Conservation (phyloP, 2,888 invertebrate species). For the Rhingia rostrata region DNA sequence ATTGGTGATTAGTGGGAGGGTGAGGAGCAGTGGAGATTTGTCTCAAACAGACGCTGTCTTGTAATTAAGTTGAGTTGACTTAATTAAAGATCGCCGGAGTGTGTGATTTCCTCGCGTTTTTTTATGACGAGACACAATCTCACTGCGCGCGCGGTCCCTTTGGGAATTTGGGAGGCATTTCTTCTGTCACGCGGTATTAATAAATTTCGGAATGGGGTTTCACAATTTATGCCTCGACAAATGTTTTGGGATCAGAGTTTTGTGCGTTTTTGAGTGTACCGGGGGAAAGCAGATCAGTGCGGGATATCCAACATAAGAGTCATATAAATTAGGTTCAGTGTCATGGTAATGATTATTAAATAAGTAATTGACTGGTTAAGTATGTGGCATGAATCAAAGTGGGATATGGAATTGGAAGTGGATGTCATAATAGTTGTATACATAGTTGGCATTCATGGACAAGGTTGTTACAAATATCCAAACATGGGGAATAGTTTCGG, state of each 20-base stretch:
- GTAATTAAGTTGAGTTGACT: conserved; percentile 44
- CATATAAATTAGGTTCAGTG: conserved; percentile 31
- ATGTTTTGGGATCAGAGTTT: conserved; percentile 30
- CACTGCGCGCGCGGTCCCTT: conserved; percentile 17
- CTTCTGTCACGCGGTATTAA: conserved; percentile 24
- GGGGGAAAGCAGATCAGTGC: not conserved
- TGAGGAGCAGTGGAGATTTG: conserved; percentile 22
- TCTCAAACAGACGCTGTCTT: conserved; percentile 38
- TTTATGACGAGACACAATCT: conserved; percentile 1
- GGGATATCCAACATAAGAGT: conserved; percentile 15
- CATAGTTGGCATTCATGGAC: too few species aligned
- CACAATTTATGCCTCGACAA: conserved; percentile 52
- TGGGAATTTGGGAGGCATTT: conserved; percentile 30
- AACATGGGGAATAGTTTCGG: too few species aligned
- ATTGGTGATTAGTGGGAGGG: too few species aligned
- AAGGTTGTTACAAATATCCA: too few species aligned
- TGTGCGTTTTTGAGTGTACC: conserved; percentile 1
- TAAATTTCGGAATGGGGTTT: conserved; percentile 26
- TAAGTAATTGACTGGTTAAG: conserved; percentile 9
- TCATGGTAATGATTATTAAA: conserved; percentile 17
- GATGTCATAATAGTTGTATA: too few species aligned
- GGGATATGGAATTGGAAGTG: too few species aligned
- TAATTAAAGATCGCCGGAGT: conserved; percentile 53
- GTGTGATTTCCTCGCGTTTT: conserved; percentile 30
- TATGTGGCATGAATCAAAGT: not conserved